phyloP scores from a whole-genome alignment of 2,888 invertebrate genomes.

The Neuroscelio doddi region DNA sequence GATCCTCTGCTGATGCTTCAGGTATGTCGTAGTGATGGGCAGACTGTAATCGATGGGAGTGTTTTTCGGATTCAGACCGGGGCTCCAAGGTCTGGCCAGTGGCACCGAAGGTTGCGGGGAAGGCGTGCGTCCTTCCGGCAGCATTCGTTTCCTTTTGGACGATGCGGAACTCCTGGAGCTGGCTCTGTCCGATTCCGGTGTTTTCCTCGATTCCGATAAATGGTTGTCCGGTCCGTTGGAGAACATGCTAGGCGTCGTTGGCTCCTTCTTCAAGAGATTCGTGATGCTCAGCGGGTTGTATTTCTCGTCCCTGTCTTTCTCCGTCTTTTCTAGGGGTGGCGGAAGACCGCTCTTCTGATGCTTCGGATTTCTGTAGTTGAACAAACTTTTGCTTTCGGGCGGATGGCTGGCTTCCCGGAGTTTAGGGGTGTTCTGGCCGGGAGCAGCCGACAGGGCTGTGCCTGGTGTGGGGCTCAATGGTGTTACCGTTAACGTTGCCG shows the following conservation, averaged over 20 bases:
- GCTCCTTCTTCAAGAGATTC: constrained; percentile 68
- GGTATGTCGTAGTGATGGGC: constrained; percentile 91
- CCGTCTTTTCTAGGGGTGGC: constrained; percentile 43
- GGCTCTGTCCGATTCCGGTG: constrained; percentile 74
- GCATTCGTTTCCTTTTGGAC: constrained; percentile 64
- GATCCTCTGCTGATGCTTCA: constrained; percentile 85
- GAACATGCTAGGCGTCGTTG: constrained; percentile 50
- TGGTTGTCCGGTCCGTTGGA: constrained; percentile 36
- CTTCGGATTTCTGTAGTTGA: constrained; percentile 63
- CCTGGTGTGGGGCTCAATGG: constrained; percentile 56
- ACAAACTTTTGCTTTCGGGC: constrained; percentile 63
- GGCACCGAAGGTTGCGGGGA: constrained; percentile 64
- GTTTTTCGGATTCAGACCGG: constrained; percentile 64
- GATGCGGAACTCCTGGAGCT: constrained; percentile 66
- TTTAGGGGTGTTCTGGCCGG: constrained; percentile 58
- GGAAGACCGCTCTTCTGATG: constrained; percentile 47
- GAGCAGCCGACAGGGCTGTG: constrained; percentile 42
- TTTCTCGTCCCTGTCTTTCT: constrained; percentile 68
- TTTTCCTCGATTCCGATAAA: constrained; percentile 70
- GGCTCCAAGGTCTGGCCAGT: constrained; percentile 67
- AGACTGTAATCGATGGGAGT: constrained; percentile 83
- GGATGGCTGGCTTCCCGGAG: constrained; percentile 62
- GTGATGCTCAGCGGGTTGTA: constrained; percentile 70
- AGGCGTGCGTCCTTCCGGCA: constrained; percentile 67
- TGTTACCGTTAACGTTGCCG: constrained; percentile 44